Percentiles rank a stretch among this genome's conserved stretches.
These are phyloP conservation scores for Diprion similis DNA, from an alignment of 1,140 invertebrate genomes.

Conservation along the genomic window DNA sequence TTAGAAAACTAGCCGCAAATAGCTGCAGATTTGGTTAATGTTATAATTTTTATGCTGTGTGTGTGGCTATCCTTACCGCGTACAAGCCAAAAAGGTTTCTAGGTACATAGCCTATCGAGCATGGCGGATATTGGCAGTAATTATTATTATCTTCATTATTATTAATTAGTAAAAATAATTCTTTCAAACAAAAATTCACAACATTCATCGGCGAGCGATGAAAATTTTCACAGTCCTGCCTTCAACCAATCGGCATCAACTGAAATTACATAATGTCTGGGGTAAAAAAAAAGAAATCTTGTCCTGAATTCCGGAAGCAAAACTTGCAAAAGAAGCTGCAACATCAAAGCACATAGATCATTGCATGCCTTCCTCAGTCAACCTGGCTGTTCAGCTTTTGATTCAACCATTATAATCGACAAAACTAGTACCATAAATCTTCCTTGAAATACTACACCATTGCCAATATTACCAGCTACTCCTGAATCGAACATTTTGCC, in stretches of 20 bases:
- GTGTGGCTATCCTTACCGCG: no score
- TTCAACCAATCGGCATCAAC: neutral
- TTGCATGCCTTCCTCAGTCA: neutral
- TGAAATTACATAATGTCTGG: neutral
- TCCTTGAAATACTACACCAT: neutral
- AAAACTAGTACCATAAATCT: neutral
- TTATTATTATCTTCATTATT: no score
- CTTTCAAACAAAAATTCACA: no score
- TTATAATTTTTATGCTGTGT: no score
- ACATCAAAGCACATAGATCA: neutral
- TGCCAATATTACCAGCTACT: neutral
- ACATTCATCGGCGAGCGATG: no score
- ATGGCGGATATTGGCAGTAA: no score
- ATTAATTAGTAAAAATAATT: no score
- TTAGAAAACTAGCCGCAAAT: no score
- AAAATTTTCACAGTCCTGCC: neutral
- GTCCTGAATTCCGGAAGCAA: neutral
- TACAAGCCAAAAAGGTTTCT: no score
- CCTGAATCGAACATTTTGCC: slow-evolving; percentile 1
- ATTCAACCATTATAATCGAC: slow-evolving; percentile 1
- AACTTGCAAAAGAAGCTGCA: neutral
- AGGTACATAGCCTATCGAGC: no score
- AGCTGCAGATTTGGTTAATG: no score
- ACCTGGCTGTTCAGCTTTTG: neutral
- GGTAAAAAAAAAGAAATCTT: neutral